phyloP scores from a whole-genome alignment of 2,888 invertebrate genomes.

The Onthophagus sagittarius region DNA sequence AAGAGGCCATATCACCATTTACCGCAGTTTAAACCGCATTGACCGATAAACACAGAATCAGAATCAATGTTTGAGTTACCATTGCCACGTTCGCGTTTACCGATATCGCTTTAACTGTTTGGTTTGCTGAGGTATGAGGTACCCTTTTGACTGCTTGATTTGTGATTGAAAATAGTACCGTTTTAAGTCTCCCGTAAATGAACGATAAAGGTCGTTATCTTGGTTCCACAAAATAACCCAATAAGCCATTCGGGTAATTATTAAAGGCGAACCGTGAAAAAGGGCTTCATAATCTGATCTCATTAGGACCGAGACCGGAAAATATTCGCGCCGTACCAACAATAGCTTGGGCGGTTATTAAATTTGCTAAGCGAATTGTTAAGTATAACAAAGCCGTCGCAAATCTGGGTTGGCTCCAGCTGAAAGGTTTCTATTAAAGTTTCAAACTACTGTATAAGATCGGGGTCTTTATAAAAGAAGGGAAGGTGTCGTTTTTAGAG shows the following conservation, averaged over 20 bases:
- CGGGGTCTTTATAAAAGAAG: not conserved
- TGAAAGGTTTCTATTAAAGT: not conserved
- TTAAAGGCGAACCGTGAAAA: not conserved
- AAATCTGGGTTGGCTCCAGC: not conserved
- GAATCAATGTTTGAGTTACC: not conserved
- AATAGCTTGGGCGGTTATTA: constrained; percentile 16
- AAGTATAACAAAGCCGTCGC: constrained; percentile 18
- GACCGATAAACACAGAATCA: not conserved
- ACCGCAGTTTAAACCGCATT: not conserved
- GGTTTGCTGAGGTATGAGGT: not conserved
- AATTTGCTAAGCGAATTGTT: constrained; percentile 22
- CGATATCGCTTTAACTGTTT: not conserved
- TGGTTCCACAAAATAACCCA: not conserved
- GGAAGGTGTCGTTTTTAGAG: not conserved
- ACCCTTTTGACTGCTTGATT: not conserved
- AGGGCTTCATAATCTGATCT: constrained; percentile 10
- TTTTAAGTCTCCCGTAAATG: not conserved
- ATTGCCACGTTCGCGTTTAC: not conserved
- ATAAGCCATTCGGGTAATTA: not conserved
- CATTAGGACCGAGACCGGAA: constrained; percentile 6
- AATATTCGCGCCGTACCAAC: not conserved
- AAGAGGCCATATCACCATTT: not conserved
- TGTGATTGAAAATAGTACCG: not conserved
- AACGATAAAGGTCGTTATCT: not conserved
- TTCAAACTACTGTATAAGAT: not conserved